Evolutionary conservation across 1,140 invertebrate genomes (phyloP), one percentile per base, ranked within the genome.

Genomic region (Diplogasteroides magnus): DNA sequence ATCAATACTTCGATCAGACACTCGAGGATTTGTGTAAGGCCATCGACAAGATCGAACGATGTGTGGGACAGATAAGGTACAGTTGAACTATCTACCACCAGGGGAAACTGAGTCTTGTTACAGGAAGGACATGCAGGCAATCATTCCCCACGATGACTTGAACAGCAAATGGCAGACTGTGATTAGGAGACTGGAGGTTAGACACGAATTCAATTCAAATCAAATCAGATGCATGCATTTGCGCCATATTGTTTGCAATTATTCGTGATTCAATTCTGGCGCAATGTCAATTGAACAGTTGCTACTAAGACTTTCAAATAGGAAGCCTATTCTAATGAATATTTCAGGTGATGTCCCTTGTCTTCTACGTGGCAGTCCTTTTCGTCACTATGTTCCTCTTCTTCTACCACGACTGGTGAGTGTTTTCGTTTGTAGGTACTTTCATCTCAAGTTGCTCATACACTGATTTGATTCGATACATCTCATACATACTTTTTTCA

Each of bases 321-420:
- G n/a, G n/a, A n/a, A n/a, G n/a, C n/a, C 6, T 48, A 48, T 48
- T 11, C 6, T 48, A 19, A 48, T 48, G 37, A 48, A 48, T 48
- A 6, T 48, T 48, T 6, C 37, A 48, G 37, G 37, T 82, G 6
- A 68, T 83, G 13, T 82, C 80, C 2, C 48, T 82, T 13, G 48
- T 74, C 11, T 82, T 82, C 64, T 82, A 82, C 62, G 71, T 82
- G 26, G 69, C 73, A 3, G 71, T 82, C 13, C 58, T 82, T 11
- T 80, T 77, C 56, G 61, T 72, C 26, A 82, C 80, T 1, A 79
- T 80, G 73, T 81, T 80, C 57, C 60, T 82, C 1, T 82, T 82
- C 76, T 82, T 82, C 75, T 83, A 81, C 62, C 81, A 82, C 48
- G 77, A 81, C 58, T 82, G 80, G 80, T 65, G 19, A 37, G 69